phyloP scores from a whole-genome alignment of 2,113 vertebrate genomes.

The Ptilonorhynchus violaceus region DNA sequence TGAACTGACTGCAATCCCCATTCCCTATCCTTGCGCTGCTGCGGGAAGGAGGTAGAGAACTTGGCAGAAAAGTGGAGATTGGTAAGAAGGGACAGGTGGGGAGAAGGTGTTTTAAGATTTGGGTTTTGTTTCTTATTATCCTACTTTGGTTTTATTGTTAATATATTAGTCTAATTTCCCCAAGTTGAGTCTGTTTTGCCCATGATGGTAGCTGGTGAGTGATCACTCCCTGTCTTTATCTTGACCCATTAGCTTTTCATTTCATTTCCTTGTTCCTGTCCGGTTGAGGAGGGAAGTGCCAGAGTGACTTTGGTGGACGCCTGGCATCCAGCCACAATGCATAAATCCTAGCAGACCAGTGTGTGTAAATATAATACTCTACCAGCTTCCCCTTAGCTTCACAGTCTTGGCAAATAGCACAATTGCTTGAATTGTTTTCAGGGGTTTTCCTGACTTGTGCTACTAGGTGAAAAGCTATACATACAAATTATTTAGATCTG shows the following conservation, averaged over 20 bases:
- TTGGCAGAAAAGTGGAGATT: accelerated
- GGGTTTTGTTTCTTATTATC: neutral
- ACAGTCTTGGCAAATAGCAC: neutral
- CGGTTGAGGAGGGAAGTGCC: neutral
- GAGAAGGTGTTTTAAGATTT: neutral
- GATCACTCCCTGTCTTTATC: neutral
- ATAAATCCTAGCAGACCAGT: neutral
- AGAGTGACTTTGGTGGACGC: neutral
- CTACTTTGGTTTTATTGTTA: neutral
- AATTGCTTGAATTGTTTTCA: neutral
- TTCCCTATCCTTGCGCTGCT: neutral
- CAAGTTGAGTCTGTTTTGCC: neutral
- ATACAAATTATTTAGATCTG: neutral
- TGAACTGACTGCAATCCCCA: neutral
- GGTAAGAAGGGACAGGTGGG: neutral
- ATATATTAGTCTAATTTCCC: neutral
- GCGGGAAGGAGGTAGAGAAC: neutral
- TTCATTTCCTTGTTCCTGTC: neutral
- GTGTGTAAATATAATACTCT: neutral
- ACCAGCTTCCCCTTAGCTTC: neutral
- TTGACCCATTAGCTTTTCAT: neutral
- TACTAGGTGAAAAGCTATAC: neutral
- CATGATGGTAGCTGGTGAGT: neutral
- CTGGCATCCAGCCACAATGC: neutral
- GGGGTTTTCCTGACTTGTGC: neutral